These are phyloP conservation scores for Lepidostoma basale DNA, from an alignment of 1,140 invertebrate species.

Conservation along the genomic window DNA sequence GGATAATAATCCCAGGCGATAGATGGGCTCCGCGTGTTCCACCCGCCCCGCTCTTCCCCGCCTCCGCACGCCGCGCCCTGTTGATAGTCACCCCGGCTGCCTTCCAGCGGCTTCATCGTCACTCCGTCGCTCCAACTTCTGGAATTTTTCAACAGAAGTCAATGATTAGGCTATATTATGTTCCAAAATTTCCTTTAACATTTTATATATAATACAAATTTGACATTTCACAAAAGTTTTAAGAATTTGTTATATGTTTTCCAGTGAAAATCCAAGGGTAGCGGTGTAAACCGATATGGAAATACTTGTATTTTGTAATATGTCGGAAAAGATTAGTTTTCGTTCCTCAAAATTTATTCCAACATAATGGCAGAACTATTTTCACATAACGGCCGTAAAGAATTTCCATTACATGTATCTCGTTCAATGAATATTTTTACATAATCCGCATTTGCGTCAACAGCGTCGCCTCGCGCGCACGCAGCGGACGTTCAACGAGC, in stretches of 20 bases:
- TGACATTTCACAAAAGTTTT: too few species aligned
- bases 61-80: background rate
- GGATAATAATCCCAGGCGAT: slow-evolving; percentile 22
- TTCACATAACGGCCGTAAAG: background rate
- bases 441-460: slow-evolving; percentile 34
- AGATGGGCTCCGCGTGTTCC: background rate
- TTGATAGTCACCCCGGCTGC: background rate
- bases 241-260: too few species aligned
- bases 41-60: background rate
- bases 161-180: too few species aligned
- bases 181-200: too few species aligned
- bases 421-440: slow-evolving; percentile 25
- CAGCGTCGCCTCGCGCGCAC: background rate
- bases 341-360: background rate
- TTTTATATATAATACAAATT: too few species aligned
- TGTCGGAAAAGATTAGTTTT: background rate
- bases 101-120: background rate
- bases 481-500: slow-evolving; percentile 17
- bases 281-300: too few species aligned
- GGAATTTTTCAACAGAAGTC: too few species aligned
- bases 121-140: too few species aligned
- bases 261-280: too few species aligned
- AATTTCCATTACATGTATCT: slow-evolving; percentile 9
- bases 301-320: too few species aligned
- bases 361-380: slow-evolving; percentile 4